Evolutionary conservation across 64 coral and sea anemone species (phyloP), one percentile per base, ranked within the genome.

Genomic region (Montipora cactus): DNA sequence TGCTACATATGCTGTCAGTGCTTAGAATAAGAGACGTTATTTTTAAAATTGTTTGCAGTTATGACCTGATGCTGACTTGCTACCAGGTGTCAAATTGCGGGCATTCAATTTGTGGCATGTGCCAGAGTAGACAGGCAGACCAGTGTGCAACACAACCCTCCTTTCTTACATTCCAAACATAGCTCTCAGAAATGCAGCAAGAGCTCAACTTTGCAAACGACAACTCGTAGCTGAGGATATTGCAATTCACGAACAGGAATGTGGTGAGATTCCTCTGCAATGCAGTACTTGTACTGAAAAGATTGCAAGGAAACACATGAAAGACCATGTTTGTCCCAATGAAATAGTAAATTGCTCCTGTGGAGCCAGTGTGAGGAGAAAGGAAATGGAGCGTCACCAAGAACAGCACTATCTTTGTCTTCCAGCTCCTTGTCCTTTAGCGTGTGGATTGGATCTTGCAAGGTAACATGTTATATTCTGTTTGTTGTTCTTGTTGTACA

Each of bases 181-280:
- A 46, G 76, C 76, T 78, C 76, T 78, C 44, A 78, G 76, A 78
- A 78, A 13, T 48, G 44, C 76, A 47, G 76, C 76, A 78, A 78
- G 44, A 48, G 1, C 23, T 44, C 28, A 10, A 13, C 5, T 23
- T 14, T 78, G 76, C 76, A 48, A 78, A 62, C 59, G 59, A 12
- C 0, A 62, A 12, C 59, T 62, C 2, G 59, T 3, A 14, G 59
- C 59, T 14, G 59, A 78, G 76, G 76, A 44, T 49, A 13, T 78
- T 15, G 8, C 1, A 78, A 46, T 45, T 11, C 76, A 78, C 76
- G 14, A 49, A 16, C 44, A 78, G 23, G 76, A 49, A 16, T 78
- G 46, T 78, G 44, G 76, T 49, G 76, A 78, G 14, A 78, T 78
- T 48, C 76, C 76, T 78, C 14, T 78, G 76, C 76, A 78, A 16